These are phyloP conservation scores for Tachina grossa DNA, from an alignment of 2,888 invertebrate genomes.

Conservation along the genomic window DNA sequence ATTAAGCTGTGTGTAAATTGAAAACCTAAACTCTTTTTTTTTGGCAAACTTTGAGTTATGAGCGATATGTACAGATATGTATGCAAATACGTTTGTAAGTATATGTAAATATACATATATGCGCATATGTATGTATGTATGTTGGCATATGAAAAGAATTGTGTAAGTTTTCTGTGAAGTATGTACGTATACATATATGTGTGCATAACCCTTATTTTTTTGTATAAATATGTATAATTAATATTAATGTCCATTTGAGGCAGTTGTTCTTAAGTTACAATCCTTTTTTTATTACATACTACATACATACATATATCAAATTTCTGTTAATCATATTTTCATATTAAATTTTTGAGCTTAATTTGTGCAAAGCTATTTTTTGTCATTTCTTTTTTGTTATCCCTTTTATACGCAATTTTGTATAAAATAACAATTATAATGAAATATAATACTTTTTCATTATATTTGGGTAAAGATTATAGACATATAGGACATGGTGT, in stretches of 20 bases:
- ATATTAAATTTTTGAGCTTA: background rate
- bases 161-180: too few relatives aligned
- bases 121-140: too few relatives aligned
- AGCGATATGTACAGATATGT: too few relatives aligned
- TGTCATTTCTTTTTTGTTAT: conserved; percentile 3
- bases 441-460: conserved; percentile 35
- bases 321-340: conserved; percentile 11
- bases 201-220: too few relatives aligned
- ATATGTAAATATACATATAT: too few relatives aligned
- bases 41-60: too few relatives aligned
- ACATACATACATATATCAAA: conserved; percentile 32
- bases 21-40: too few relatives aligned
- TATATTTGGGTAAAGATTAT: conserved; percentile 3
- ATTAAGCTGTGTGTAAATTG: too few relatives aligned
- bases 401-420: conserved; percentile 24
- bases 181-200: too few relatives aligned
- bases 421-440: conserved; percentile 21
- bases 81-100: too few relatives aligned
- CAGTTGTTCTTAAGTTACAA: conserved; percentile 12
- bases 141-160: too few relatives aligned
- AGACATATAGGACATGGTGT: background rate
- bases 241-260: background rate
- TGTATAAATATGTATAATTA: too few relatives aligned
- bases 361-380: background rate
- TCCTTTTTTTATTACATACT: background rate